Evolutionary conservation across 2,113 vertebrate genomes (phyloP).

Genomic region (Henicopernis longicauda): DNA sequence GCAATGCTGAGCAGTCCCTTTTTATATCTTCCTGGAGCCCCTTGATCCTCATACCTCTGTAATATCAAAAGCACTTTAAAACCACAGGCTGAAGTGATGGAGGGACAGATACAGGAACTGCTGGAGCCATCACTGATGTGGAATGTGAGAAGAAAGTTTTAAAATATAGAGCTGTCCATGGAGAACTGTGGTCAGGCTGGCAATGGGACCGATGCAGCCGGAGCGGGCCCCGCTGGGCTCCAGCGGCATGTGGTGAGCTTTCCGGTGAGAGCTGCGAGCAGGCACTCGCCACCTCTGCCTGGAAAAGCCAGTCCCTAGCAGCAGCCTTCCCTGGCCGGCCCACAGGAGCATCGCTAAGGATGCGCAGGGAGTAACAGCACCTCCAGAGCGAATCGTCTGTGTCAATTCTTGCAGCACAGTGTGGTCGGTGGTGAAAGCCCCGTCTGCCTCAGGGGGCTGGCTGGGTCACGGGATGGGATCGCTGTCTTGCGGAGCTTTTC

Average conservation of each 20-base stretch:
- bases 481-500: not conserved
- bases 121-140: not conserved
- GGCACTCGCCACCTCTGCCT: not conserved
- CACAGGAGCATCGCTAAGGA: not conserved
- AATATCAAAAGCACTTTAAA: not conserved
- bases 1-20: not conserved
- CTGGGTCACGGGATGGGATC: not conserved
- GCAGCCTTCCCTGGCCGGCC: not conserved
- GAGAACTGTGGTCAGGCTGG: not conserved
- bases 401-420: not conserved
- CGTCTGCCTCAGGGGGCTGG: not conserved
- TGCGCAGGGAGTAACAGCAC: not conserved
- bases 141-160: not conserved
- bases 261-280: not conserved
- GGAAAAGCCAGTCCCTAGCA: not conserved
- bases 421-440: not conserved
- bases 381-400: not conserved
- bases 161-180: no score
- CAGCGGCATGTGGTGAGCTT: accelerated
- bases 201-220: accelerated
- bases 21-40: not conserved
- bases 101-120: not conserved
- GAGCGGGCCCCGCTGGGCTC: not conserved
- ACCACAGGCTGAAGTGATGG: not conserved
- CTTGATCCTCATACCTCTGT: not conserved